phyloP scores from a whole-genome alignment of 2,113 vertebrate genomes.

The Myiopsitta monachus region DNA sequence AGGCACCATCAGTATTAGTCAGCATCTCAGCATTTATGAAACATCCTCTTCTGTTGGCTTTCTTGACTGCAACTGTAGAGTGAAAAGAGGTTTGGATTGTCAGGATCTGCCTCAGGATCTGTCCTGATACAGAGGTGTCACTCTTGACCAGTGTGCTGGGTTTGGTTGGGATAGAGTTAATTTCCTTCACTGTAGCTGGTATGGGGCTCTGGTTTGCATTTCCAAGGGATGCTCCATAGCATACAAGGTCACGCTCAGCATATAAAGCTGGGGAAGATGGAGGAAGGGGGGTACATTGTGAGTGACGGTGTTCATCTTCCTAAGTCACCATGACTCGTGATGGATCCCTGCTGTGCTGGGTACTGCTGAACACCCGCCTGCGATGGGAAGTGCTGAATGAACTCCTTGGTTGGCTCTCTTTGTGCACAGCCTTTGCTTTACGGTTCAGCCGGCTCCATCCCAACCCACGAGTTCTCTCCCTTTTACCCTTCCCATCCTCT shows the following conservation, averaged over 20 bases:
- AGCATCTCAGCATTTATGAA: not conserved
- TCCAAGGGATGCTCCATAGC: not conserved
- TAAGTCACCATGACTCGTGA: not conserved
- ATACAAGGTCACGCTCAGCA: not conserved
- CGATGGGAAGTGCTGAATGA: not conserved
- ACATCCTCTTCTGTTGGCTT: not conserved
- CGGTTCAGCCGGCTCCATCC: not conserved
- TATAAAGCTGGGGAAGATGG: not conserved
- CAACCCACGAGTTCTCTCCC: not conserved
- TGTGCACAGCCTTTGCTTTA: not conserved
- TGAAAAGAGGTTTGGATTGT: not conserved
- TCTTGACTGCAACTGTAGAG: not conserved
- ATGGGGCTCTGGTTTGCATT: not conserved
- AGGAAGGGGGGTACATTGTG: not conserved
- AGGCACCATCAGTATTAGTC: not conserved
- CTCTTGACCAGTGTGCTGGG: not conserved
- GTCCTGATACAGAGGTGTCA: not conserved
- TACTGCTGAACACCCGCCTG: not conserved
- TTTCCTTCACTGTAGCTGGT: not conserved
- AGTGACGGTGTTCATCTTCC: not conserved
- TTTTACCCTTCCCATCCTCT: not conserved
- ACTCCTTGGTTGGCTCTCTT: not conserved
- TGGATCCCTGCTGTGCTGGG: not conserved
- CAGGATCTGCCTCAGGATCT: not conserved
- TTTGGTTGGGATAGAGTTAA: not conserved